Percentiles rank a stretch among this genome's conserved stretches.
Evolutionary conservation across 2,888 invertebrate species (phyloP).

Genomic region (Acrobasis suavella): DNA sequence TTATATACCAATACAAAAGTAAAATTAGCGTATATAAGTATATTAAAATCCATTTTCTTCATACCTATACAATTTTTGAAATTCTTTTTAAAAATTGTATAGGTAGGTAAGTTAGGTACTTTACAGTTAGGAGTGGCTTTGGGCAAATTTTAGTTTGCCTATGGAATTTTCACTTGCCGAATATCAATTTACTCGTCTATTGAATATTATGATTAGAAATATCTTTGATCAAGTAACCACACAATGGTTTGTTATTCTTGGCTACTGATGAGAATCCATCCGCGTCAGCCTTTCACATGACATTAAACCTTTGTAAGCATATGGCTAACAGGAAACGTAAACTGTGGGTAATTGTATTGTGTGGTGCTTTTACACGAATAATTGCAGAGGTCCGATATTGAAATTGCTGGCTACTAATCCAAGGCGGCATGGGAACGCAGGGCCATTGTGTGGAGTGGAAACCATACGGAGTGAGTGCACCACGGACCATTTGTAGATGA

Average conservation of each 20-base stretch:
- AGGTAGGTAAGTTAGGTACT: too few species aligned
- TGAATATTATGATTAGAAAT: too few species aligned
- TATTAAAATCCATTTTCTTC: too few species aligned
- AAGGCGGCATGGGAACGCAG: constrained; percentile 48
- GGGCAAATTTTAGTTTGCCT: too few species aligned
- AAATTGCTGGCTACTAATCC: constrained; percentile 44
- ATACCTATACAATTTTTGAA: too few species aligned
- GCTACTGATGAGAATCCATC: constrained; percentile 31
- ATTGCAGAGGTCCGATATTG: constrained; percentile 49
- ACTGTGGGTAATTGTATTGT: constrained; percentile 55
- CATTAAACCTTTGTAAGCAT: constrained; percentile 27
- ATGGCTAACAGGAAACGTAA: constrained; percentile 53
- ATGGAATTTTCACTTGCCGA: too few species aligned
- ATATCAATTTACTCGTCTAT: too few species aligned
- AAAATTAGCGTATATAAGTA: too few species aligned
- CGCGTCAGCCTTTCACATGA: constrained; percentile 34
- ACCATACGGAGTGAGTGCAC: constrained; percentile 42
- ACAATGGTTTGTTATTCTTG: constrained; percentile 7
- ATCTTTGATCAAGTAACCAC: neutral
- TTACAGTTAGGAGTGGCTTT: too few species aligned
- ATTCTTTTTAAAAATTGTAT: too few species aligned
- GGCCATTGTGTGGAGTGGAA: constrained; percentile 49
- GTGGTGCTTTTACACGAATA: constrained; percentile 49
- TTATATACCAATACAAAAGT: too few species aligned
- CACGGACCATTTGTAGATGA: constrained; percentile 47